Evolutionary conservation across 2,113 vertebrate genomes (phyloP).

Genomic region (Indicator maculatus): DNA sequence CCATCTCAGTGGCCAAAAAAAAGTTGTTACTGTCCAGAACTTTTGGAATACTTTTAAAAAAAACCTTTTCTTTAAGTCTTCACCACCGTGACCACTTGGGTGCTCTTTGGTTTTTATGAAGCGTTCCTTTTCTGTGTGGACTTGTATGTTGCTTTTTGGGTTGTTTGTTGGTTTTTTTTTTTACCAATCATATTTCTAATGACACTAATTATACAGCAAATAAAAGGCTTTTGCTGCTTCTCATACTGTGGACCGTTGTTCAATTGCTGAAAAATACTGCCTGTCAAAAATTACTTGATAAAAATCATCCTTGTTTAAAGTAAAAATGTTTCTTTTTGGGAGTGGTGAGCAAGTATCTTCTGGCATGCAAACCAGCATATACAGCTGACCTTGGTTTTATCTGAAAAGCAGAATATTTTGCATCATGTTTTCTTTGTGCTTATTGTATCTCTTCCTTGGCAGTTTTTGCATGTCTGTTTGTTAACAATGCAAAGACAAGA

Average conservation of each 20-base stretch:
- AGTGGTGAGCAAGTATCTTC: not conserved
- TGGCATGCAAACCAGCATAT: not conserved
- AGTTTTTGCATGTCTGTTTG: not conserved
- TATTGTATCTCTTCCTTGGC: not conserved
- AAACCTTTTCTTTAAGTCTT: not conserved
- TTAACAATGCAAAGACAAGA: not conserved
- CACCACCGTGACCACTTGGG: not conserved
- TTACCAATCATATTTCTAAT: slow-evolving; percentile 53
- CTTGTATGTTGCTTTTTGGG: not conserved
- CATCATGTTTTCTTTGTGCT: not conserved
- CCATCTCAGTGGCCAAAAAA: not conserved
- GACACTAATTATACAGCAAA: slow-evolving; percentile 59
- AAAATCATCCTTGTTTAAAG: not conserved
- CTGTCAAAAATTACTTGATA: not conserved
- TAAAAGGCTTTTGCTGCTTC: slow-evolving; percentile 62
- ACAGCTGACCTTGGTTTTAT: rapidly evolving
- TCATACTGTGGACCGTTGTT: slow-evolving; percentile 32
- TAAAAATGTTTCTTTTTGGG: not conserved
- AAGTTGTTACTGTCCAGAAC: not conserved
- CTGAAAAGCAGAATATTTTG: not conserved
- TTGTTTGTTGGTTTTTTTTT: not conserved
- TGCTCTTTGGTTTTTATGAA: slow-evolving; percentile 21
- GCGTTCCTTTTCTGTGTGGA: slow-evolving; percentile 50
- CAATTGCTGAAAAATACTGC: not conserved
- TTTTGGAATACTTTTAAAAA: not conserved